These are phyloP conservation scores for Enteromius treurensis DNA, from an alignment of 2,797 vertebrate species.

Conservation along the genomic window DNA sequence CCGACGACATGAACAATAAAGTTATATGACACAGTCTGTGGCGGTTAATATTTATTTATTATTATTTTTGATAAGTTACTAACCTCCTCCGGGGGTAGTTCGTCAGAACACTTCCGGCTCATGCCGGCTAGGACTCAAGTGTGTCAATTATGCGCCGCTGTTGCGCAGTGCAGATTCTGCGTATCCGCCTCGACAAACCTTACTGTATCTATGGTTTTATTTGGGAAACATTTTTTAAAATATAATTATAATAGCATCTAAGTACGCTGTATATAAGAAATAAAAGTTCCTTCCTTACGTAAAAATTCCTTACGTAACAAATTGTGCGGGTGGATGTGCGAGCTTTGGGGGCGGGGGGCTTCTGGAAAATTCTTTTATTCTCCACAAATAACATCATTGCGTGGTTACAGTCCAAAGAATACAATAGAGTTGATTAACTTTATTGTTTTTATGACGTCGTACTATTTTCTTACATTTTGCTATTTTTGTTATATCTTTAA, in stretches of 20 bases:
- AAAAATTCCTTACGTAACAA: not conserved
- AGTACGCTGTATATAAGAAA: not conserved
- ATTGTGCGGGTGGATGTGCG: not conserved
- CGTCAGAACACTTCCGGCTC: conserved; percentile 63
- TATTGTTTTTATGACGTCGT: not conserved
- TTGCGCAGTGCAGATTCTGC: conserved; percentile 9
- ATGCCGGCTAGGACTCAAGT: conserved; percentile 47
- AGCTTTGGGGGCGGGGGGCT: not conserved
- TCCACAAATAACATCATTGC: not conserved
- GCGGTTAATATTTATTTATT: not conserved
- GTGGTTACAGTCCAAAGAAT: not conserved
- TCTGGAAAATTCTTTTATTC: conserved; percentile 26
- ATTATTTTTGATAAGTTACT: conserved; percentile 43
- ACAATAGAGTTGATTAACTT: not conserved
- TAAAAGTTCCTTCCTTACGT: not conserved
- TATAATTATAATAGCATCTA: not conserved
- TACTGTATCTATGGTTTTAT: not conserved
- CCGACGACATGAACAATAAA: not conserved
- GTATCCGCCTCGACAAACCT: not conserved
- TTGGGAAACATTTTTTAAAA: not conserved
- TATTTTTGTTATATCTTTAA: not conserved
- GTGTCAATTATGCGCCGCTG: conserved; percentile 4
- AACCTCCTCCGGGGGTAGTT: conserved; percentile 62
- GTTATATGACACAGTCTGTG: not conserved
- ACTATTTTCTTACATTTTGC: not conserved